Base-by-base conservation (phyloP, 2,113 vertebrate genomes). In the Anoura caudifer region DNA sequence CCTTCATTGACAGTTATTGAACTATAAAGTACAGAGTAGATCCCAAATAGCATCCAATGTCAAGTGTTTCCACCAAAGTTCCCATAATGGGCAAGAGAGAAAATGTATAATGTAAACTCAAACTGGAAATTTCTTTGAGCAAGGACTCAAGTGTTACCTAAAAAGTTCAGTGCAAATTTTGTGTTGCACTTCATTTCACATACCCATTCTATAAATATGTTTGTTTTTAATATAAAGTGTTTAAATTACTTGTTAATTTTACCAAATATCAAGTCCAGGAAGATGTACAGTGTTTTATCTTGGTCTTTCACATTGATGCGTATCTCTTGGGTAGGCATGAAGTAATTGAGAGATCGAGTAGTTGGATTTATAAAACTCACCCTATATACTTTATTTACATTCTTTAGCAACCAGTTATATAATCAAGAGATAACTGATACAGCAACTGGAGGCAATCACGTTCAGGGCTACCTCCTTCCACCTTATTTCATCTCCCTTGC, bases 1-100 rank as follows among this genome's bases (percentile, higher is more conserved):
- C 19, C 72, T 7, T 90, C 31, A 70, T 96, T 92, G 93, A 97
- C 95, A 73, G 2, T 56, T 91, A 54, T 70, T 50, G 41, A 93
- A 7, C n/a, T 81, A 22, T 85, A 36, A 94, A 83, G 63, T 72
- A 47, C 19, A 89, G 38, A 73, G 33, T 28, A 93, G 87, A 61
- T 56, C 36, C 69, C 82, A 54, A 88, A 61, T 69, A 96, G 69
- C 41, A 14, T 17, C 45, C 47, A 31, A 22, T 79, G 11, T 95
- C 50, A 77, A 80, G 54, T 19, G 56, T 79, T 91, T 82, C 14
- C 3, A 65, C 7, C 72, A 67, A 52, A 69, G 11, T 54, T 90
- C 4, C 22, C 4, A 16, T 61, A 59, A 70, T 7, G 52, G 2
- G 45, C 59, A 9, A 91, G 84, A 70, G 56, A 50, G 36, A 95